Evolutionary conservation across 2,797 vertebrate species (phyloP).

Genomic region (Anableps anableps): DNA sequence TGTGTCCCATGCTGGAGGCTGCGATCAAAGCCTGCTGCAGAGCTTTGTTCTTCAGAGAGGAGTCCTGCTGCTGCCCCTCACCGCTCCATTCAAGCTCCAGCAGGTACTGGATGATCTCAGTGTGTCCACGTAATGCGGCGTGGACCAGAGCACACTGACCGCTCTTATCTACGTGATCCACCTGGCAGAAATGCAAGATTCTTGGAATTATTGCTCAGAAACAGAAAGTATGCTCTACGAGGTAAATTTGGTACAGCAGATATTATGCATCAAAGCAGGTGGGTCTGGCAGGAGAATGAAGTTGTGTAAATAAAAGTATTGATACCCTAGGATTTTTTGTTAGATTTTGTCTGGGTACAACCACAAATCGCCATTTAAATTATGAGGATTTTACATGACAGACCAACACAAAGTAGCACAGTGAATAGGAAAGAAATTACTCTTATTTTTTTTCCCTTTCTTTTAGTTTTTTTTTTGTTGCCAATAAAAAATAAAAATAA

Average conservation of each 20-base stretch:
- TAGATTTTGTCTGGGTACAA: not conserved
- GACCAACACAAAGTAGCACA: not conserved
- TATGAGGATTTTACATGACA: not conserved
- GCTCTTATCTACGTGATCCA: conserved; percentile 93
- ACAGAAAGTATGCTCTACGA: not conserved
- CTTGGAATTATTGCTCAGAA: conserved; percentile 10
- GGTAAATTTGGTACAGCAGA: not conserved
- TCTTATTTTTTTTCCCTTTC: not conserved
- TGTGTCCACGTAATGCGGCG: conserved; percentile 90
- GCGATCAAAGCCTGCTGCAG: conserved; percentile 94
- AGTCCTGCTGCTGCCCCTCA: conserved; percentile 80
- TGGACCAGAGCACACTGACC: conserved; percentile 95
- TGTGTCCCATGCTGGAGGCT: conserved; percentile 96
- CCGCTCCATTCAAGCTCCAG: conserved; percentile 85
- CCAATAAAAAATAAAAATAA: too few species aligned
- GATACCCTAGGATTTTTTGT: not conserved
- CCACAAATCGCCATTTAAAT: not conserved
- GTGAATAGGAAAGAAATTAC: not conserved
- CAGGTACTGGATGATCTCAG: conserved; percentile 88
- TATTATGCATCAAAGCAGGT: not conserved
- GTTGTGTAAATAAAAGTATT: not conserved
- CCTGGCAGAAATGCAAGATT: conserved; percentile 72
- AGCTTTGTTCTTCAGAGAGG: conserved; percentile 85
- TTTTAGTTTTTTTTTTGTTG: too few species aligned
- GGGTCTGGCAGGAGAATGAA: not conserved